Base-by-base conservation (phyloP, 2,113 vertebrate genomes). In the Eretmodus cyanostictus region DNA sequence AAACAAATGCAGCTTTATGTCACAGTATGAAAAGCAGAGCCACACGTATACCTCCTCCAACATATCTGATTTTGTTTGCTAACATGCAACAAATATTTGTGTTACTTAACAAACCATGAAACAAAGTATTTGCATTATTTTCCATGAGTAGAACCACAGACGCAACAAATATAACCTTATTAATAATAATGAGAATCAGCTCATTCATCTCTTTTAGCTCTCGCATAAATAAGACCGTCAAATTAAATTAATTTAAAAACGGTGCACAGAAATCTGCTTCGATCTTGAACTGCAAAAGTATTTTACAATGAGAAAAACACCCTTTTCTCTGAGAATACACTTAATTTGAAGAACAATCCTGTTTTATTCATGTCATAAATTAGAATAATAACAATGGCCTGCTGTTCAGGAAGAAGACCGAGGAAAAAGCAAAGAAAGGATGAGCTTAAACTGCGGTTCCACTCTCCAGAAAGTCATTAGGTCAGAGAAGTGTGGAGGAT, bases 381-480 rank as follows among this genome's bases (percentile, higher is more conserved):
- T 89, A 79, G 55, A 85, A 83, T 81, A 89, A 92, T 93, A 94
- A 86, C 83, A 76, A 93, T 29, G 53, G 71, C 73, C 91, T 89
- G 57, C 51, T 63, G 83, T 42, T 92, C 59, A 84, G 63, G 54
- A 86, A 86, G 80, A 89, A 93, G 24, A 87, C 81, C 87, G 82
- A 85, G 85, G 85, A 92, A 90, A 89, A 61, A 89, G 87, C 86
- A 89, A 93, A 94, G 93, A 78, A 84, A 89, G 92, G 89, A 94
- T 83, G 86, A 89, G 91, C 93, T 93, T 93, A 94, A 96, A 94
- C 91, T 87, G 85, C 22, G 19, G 81, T 66, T 89, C 86, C 24
- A 86, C 91, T 93, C 94, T 94, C 88, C 83, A 92, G 93, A 96
- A 96, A 95, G 96, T 96, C 96, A 94, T 95, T 92, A 95, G 96